phyloP scores from a whole-genome alignment of 1,140 invertebrate genomes.

The Andrena cerasifolii region DNA sequence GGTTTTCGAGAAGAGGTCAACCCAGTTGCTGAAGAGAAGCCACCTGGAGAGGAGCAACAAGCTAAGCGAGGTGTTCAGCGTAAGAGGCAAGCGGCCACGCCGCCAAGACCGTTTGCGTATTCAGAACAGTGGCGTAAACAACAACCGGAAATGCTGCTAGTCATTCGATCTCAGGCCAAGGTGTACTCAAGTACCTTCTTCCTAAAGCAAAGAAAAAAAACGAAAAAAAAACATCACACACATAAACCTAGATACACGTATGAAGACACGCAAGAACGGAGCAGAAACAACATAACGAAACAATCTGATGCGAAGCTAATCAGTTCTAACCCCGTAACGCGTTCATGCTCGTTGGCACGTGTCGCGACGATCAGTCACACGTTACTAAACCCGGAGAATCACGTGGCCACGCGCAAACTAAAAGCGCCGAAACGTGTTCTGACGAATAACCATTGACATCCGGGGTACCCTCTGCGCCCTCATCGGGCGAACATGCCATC shows the following conservation, averaged over 20 bases:
- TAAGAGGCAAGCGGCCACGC: constrained; percentile 81
- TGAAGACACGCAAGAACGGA: not conserved
- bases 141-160: constrained; percentile 90
- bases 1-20: constrained; percentile 82
- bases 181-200: constrained; percentile 70
- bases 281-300: not conserved
- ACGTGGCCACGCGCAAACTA: not conserved
- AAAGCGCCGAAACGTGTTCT: not conserved
- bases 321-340: not conserved
- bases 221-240: constrained; percentile 8
- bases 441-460: not conserved
- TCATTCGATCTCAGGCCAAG: constrained; percentile 76
- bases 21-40: constrained; percentile 83
- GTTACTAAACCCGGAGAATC: not conserved
- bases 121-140: constrained; percentile 87
- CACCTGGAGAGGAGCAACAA: constrained; percentile 86
- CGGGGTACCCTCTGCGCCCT: not conserved
- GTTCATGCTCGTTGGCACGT: not conserved
- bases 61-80: constrained; percentile 84
- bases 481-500: not conserved
- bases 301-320: not conserved
- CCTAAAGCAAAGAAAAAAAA: constrained; percentile 43
- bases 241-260: not conserved
- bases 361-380: not conserved
- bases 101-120: constrained; percentile 86